These are phyloP conservation scores for Aphyosemion australe DNA, from an alignment of 2,113 vertebrate species.

Conservation along the genomic window DNA sequence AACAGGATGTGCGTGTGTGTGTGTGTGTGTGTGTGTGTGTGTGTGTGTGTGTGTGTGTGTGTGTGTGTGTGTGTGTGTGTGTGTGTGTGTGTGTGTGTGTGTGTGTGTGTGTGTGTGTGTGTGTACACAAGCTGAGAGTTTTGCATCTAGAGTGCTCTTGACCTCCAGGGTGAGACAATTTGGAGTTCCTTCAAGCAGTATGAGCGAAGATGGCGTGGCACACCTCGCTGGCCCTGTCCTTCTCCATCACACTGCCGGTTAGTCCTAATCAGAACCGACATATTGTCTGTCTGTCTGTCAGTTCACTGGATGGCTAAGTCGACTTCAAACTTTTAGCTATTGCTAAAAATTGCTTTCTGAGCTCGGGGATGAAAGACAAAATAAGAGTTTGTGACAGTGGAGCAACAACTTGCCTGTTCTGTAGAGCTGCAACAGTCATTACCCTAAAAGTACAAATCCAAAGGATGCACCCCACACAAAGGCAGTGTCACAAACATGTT, in stretches of 20 bases:
- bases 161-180: slow-evolving; percentile 78
- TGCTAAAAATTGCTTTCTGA: slow-evolving; percentile 58
- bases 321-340: slow-evolving; percentile 48
- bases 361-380: slow-evolving; percentile 54
- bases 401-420: slow-evolving; percentile 15
- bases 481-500: slow-evolving; percentile 28
- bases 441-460: slow-evolving; percentile 27
- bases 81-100: slow-evolving; percentile 20
- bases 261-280: slow-evolving; percentile 70
- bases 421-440: neutral
- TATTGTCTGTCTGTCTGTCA: slow-evolving; percentile 73
- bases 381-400: slow-evolving; percentile 28
- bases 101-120: slow-evolving; percentile 21
- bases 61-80: slow-evolving; percentile 19
- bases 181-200: slow-evolving; percentile 62
- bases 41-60: slow-evolving; percentile 2
- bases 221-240: slow-evolving; percentile 56
- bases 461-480: slow-evolving; percentile 25
- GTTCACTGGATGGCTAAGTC: slow-evolving; percentile 53
- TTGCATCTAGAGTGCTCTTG: slow-evolving; percentile 74
- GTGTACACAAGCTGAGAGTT: slow-evolving; percentile 35
- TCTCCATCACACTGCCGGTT: slow-evolving; percentile 60
- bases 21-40: slow-evolving; percentile 17
- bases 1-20: slow-evolving; percentile 54
- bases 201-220: slow-evolving; percentile 59